Percentiles rank a stretch among this genome's conserved stretches.
phyloP scores from a whole-genome alignment of 2,797 vertebrate genomes.

The Taenioides sp. region DNA sequence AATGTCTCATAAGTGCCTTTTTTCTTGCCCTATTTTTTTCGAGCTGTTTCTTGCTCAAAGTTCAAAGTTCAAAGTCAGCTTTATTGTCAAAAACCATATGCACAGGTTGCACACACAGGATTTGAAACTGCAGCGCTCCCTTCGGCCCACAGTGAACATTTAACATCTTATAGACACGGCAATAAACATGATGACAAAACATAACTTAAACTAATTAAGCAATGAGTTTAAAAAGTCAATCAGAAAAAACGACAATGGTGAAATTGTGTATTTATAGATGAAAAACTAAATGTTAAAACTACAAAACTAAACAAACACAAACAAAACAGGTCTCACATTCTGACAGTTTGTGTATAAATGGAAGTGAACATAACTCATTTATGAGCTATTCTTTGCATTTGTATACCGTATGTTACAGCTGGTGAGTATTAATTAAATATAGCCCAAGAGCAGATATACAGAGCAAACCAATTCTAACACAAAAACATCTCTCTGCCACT shows the following conservation, averaged over 20 bases:
- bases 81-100: too few species aligned
- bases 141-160: too few species aligned
- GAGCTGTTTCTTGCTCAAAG: too few species aligned
- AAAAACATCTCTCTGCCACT: conserved; percentile 27
- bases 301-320: not conserved
- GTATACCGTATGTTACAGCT: not conserved
- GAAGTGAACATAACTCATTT: not conserved
- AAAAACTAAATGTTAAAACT: not conserved
- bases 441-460: conserved; percentile 21
- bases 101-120: too few species aligned
- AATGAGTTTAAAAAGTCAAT: not conserved
- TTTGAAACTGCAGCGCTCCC: too few species aligned
- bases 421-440: conserved; percentile 12
- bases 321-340: not conserved
- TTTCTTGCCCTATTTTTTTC: not conserved
- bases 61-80: too few species aligned
- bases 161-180: too few species aligned
- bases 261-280: not conserved
- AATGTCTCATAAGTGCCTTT: too few species aligned
- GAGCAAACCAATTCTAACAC: conserved; percentile 10
- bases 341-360: not conserved
- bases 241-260: not conserved
- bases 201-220: too few species aligned
- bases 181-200: too few species aligned
- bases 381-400: not conserved